Conservation (phyloP, 2,888 invertebrate species). For the Netelia melanura region DNA sequence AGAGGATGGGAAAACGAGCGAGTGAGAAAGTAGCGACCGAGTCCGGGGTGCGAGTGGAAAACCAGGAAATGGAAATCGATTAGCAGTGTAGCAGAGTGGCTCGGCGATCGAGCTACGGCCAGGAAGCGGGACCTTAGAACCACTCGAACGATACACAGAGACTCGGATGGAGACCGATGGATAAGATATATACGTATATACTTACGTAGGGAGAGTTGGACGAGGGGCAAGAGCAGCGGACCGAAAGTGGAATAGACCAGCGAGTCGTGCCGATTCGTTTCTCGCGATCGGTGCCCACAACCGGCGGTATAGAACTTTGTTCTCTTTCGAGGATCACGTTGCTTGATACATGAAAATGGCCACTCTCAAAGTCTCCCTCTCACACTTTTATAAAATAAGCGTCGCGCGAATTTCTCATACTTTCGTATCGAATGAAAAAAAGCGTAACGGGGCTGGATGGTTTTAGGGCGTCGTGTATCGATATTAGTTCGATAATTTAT, state of each 20-base stretch:
- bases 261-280: conserved; percentile 33
- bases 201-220: too few species aligned
- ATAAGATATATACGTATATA: too few species aligned
- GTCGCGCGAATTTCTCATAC: too few species aligned
- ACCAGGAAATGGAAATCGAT: conserved; percentile 54
- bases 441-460: too few species aligned
- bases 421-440: too few species aligned
- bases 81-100: conserved; percentile 35
- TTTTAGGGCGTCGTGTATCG: too few species aligned
- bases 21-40: conserved; percentile 22
- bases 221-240: conserved; percentile 25
- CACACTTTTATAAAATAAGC: too few species aligned
- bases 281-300: conserved; percentile 22
- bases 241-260: conserved; percentile 23
- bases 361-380: too few species aligned
- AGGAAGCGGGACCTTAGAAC: conserved; percentile 29
- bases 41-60: neutral
- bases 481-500: too few species aligned
- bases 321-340: neutral
- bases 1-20: conserved; percentile 9
- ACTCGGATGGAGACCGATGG: too few species aligned
- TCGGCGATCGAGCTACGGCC: conserved; percentile 20
- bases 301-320: neutral
- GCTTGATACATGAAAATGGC: too few species aligned
- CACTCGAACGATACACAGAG: conserved; percentile 34